phyloP scores from a whole-genome alignment of 2,888 invertebrate species.

The Lasioglossum villosulum region DNA sequence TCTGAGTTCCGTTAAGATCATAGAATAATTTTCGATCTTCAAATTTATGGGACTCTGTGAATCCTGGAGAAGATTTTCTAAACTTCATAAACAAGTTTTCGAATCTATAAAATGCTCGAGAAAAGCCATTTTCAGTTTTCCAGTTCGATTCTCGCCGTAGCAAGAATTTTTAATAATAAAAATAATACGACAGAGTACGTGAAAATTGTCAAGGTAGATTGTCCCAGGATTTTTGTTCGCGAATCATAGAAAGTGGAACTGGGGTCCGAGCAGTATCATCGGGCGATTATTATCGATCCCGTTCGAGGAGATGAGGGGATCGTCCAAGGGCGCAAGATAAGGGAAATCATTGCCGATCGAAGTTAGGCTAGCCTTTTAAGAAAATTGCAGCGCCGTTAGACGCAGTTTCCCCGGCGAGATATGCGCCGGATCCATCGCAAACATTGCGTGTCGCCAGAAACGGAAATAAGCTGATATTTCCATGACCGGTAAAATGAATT shows the following conservation, averaged over 20 bases:
- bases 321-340: background rate
- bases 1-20: background rate
- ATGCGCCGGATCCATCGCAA: background rate
- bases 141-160: no score
- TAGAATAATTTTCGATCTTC: no score
- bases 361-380: background rate
- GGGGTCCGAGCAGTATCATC: background rate
- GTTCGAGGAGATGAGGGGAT: background rate
- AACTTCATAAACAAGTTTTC: no score
- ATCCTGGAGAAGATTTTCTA: no score
- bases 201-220: background rate
- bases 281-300: background rate
- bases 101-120: no score
- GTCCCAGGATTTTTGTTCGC: background rate
- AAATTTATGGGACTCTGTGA: no score
- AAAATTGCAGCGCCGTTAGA: conserved; percentile 1
- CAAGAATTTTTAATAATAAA: no score
- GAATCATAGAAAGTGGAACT: background rate
- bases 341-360: background rate
- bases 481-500: background rate
- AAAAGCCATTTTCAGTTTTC: no score
- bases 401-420: background rate
- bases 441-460: background rate
- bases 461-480: conserved; percentile 9
- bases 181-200: no score